phyloP scores from a whole-genome alignment of 2,888 invertebrate genomes.

The Mythimna impura region DNA sequence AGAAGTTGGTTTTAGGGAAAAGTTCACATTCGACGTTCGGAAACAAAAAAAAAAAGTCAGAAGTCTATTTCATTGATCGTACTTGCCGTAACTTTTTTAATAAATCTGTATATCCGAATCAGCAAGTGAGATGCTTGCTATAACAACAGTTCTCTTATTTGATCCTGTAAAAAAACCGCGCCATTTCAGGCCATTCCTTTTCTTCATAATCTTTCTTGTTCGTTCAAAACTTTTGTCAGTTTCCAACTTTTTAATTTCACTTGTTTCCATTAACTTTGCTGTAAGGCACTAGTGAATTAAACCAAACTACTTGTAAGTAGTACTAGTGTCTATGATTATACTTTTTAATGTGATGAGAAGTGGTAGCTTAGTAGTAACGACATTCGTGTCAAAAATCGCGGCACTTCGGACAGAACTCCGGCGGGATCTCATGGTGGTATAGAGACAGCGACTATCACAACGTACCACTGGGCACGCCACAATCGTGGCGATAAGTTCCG shows the following conservation, averaged over 20 bases:
- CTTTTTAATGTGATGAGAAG: background rate
- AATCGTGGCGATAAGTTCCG: no score
- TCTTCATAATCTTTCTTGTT: background rate
- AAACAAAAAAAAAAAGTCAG: no score
- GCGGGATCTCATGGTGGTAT: no score
- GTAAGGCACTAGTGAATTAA: background rate
- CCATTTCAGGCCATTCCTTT: background rate
- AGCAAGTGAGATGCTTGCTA: background rate
- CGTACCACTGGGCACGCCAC: no score
- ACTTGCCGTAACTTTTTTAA: no score
- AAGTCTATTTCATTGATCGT: no score
- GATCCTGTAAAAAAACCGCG: background rate
- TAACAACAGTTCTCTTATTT: no score
- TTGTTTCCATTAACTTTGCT: constrained; percentile 3
- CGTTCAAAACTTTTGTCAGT: constrained; percentile 13
- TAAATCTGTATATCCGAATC: background rate
- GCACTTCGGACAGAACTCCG: no score
- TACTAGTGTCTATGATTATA: background rate
- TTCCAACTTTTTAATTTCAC: constrained; percentile 12
- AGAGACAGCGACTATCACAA: no score
- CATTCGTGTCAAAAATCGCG: no score
- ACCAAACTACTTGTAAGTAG: background rate
- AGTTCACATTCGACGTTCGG: no score
- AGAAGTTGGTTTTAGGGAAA: no score
- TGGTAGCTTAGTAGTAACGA: background rate